Evolutionary conservation across 2,113 vertebrate genomes (phyloP), one percentile per base, ranked within the genome.

Genomic region (Oryzias celebensis): DNA sequence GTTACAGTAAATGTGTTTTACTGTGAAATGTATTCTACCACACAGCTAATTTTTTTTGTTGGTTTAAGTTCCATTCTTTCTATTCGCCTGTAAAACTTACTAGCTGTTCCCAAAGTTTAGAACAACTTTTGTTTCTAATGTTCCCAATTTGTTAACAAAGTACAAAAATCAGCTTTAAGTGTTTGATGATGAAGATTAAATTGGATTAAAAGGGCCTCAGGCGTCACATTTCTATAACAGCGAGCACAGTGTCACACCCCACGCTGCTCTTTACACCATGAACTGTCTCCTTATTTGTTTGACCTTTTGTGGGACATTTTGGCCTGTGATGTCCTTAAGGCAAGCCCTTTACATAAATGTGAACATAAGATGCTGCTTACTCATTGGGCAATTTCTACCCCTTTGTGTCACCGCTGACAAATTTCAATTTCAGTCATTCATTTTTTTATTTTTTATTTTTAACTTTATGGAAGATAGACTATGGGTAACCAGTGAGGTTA

Each of bases 271-370:
- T 56, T 47, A 74, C 16, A 62, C 26, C 18, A 41, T 59, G 56
- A 71, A 71, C 60, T 71, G 47, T 58, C 56, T 41, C 48, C 26
- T 53, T 31, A 65, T 58, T 13, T 26, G 46, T 45, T 43, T 73
- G 53, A 73, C 41, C 61, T 62, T 55, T 55, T 45, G 51, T 53
- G 47, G 46, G 69, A 69, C 49, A 45, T 56, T 53, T 4, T 63
- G 77, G 59, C 61, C 62, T 45, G 41, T 63, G 44, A 43, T 48
- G 36, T 51, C 60, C 46, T 52, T 7, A 10, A 57, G 51, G 53
- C 18, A 55, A 44, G 23, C 18, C 52, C 46, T 67, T 64, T 36
- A 42, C 42, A 36, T 18, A 41, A 71, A 52, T 22, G 26, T 51
- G n/a, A 2, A 18, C 13, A 65, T 44, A 22, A 15, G 5, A 65